Evolutionary conservation across 64 coral and sea anemone species (phyloP).

Genomic region (Pocillopora damicornis): DNA sequence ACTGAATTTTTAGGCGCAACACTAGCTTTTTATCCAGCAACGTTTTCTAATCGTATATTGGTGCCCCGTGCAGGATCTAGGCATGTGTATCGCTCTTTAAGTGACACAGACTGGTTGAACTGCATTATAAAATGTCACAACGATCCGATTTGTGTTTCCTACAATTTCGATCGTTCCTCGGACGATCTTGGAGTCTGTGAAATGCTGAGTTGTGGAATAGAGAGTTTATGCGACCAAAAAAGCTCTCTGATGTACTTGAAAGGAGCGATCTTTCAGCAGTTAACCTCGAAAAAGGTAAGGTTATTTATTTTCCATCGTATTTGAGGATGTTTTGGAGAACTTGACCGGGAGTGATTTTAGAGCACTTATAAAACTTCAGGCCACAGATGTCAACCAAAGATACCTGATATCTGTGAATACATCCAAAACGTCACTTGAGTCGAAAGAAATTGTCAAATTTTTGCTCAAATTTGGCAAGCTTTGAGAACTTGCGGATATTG

Average conservation of each 20-base stretch:
- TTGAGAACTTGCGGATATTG: too few species aligned
- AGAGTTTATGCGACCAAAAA: neutral
- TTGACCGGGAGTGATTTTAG: too few species aligned
- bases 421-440: too few species aligned
- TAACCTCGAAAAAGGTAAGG: neutral
- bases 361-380: too few species aligned
- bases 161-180: neutral
- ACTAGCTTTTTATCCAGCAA: conserved; percentile 6
- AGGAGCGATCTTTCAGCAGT: conserved; percentile 25
- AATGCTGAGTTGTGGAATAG: conserved; percentile 5
- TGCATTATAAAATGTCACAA: conserved; percentile 25
- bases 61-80: neutral
- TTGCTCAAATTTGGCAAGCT: too few species aligned
- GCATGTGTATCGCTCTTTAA: conserved; percentile 6
- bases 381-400: too few species aligned
- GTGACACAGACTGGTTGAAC: conserved; percentile 11
- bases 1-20: neutral
- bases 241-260: neutral
- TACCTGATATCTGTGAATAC: too few species aligned
- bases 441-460: too few species aligned
- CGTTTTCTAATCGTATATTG: neutral
- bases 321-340: too few species aligned
- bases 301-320: neutral
- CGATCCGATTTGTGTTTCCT: conserved; percentile 13
- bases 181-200: neutral